phyloP scores from a whole-genome alignment of 2,113 vertebrate genomes.

The Lontra canadensis region DNA sequence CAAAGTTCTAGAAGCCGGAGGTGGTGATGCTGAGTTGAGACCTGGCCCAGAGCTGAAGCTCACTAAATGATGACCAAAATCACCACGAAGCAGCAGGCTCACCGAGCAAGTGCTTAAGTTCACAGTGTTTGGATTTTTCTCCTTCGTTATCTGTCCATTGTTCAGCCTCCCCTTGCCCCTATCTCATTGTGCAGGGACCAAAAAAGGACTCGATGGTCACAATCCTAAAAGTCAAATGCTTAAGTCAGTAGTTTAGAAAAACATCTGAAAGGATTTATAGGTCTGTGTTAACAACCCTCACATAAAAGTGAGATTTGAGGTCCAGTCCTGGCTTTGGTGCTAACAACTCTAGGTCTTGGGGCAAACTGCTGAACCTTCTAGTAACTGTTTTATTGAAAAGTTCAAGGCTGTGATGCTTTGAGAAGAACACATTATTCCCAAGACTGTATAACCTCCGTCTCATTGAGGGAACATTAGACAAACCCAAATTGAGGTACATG shows the following conservation, averaged over 20 bases:
- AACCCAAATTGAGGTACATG: background rate
- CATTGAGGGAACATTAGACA: background rate
- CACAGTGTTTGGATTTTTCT: background rate
- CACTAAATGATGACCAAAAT: background rate
- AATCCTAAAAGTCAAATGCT: background rate
- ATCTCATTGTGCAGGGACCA: background rate
- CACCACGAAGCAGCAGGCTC: background rate
- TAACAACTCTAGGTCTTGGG: background rate
- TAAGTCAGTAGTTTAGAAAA: conserved; percentile 18
- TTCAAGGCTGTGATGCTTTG: background rate
- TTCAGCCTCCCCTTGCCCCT: background rate
- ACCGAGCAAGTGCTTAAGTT: background rate
- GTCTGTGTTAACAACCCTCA: background rate
- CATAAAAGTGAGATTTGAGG: background rate
- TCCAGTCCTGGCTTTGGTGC: background rate
- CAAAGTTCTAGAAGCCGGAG: background rate
- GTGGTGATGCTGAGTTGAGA: background rate
- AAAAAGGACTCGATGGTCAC: background rate
- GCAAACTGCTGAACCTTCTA: background rate
- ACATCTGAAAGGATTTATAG: background rate
- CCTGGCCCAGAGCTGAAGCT: background rate
- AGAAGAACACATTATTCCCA: background rate
- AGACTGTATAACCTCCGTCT: background rate
- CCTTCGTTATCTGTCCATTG: background rate
- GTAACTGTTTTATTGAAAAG: conserved; percentile 19